Conservation (phyloP, 1,140 invertebrate species). For the Yoshiicerus persimilis region DNA sequence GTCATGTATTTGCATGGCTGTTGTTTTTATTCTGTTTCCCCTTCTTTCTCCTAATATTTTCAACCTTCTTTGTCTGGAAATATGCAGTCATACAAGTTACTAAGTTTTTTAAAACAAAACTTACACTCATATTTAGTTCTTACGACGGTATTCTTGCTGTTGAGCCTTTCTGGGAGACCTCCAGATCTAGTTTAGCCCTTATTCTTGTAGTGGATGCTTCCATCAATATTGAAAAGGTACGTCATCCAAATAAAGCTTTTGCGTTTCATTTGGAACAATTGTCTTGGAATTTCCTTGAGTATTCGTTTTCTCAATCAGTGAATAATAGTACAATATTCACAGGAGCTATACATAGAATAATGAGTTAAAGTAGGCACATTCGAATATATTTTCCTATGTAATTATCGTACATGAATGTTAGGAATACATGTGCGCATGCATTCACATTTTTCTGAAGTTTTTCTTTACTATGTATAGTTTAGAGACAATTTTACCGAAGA, state of each 20-base stretch:
- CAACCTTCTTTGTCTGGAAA: neutral
- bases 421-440: neutral
- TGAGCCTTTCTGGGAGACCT: constrained; percentile 20
- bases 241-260: neutral
- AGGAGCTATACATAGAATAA: too few species aligned
- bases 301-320: too few species aligned
- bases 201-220: constrained; percentile 22
- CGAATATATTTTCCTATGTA: too few species aligned
- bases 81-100: neutral
- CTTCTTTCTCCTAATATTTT: neutral
- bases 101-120: constrained; percentile 22
- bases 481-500: neutral
- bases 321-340: too few species aligned
- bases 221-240: constrained; percentile 23
- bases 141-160: constrained; percentile 4
- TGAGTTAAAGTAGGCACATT: too few species aligned
- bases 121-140: neutral
- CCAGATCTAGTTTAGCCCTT: neutral
- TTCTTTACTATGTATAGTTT: neutral
- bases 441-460: neutral
- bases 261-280: too few species aligned
- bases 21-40: neutral
- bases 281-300: too few species aligned
- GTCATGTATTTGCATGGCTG: constrained; percentile 2
- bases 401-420: too few species aligned